These are phyloP conservation scores for Catamblyrhynchus diadema DNA, from an alignment of 2,797 vertebrate species.

Conservation along the genomic window DNA sequence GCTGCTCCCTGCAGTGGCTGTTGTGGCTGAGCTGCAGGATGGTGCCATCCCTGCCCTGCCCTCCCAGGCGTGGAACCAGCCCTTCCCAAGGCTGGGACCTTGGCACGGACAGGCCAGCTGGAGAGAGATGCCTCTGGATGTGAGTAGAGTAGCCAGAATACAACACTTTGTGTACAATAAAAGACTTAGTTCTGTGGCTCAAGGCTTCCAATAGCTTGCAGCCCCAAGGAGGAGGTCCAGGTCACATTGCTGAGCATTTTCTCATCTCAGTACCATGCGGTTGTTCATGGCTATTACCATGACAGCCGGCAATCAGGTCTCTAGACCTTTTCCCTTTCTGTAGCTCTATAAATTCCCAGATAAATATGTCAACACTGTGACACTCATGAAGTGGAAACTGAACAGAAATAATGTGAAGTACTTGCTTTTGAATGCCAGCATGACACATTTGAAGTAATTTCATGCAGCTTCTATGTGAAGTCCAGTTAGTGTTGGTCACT, in stretches of 20 bases:
- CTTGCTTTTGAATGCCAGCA: neutral
- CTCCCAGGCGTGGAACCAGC: neutral
- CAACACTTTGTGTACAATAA: accelerated
- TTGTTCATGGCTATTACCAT: neutral
- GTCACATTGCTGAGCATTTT: neutral
- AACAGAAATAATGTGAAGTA: neutral
- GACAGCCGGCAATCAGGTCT: neutral
- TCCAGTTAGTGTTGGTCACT: neutral
- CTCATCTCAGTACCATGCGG: neutral
- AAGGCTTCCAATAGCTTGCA: neutral
- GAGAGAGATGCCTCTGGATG: neutral
- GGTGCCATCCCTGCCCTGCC: neutral
- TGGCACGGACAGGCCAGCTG: neutral
- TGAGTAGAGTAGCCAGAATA: neutral
- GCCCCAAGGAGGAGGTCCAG: neutral
- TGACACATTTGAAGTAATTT: neutral
- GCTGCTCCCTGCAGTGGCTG: neutral
- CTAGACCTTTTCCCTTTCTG: neutral
- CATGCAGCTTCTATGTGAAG: neutral
- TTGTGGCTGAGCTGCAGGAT: accelerated
- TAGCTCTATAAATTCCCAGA: neutral
- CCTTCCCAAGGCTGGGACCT: neutral
- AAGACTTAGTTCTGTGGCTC: neutral
- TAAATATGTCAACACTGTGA: neutral
- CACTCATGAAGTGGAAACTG: neutral